These are phyloP conservation scores for Tenthredo mesomela DNA, from an alignment of 2,888 invertebrate species.

Conservation along the genomic window DNA sequence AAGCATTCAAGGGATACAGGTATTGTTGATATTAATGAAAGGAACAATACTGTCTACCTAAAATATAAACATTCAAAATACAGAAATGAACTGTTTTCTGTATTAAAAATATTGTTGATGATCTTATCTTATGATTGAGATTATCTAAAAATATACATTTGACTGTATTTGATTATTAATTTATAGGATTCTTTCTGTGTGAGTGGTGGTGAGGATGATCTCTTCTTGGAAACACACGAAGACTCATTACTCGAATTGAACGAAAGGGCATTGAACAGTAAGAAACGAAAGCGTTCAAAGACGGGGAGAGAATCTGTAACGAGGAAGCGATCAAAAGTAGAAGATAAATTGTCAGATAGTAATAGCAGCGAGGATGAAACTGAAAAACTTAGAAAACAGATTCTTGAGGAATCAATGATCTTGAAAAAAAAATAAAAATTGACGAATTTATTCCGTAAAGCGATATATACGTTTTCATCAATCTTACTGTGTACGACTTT, in stretches of 20 bases:
- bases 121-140: background rate
- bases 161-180: background rate
- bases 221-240: slow-evolving; percentile 33
- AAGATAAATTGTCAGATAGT: slow-evolving; percentile 50
- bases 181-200: slow-evolving; percentile 72
- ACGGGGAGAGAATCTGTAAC: background rate
- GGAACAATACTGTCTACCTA: background rate
- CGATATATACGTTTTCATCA: slow-evolving; percentile 2
- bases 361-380: slow-evolving; percentile 71
- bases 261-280: slow-evolving; percentile 58
- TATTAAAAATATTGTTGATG: background rate
- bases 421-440: slow-evolving; percentile 22
- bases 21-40: background rate
- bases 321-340: slow-evolving; percentile 56
- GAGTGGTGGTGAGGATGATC: slow-evolving; percentile 58
- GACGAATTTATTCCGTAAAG: background rate
- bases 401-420: slow-evolving; percentile 64
- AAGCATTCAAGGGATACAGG: slow-evolving; percentile 1
- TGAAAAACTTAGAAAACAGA: slow-evolving; percentile 66
- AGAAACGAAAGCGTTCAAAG: slow-evolving; percentile 61
- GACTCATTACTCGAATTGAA: slow-evolving; percentile 62
- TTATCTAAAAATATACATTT: background rate
- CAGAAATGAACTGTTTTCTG: background rate
- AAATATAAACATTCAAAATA: background rate
- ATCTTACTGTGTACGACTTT: background rate